phyloP scores from a whole-genome alignment of 2,888 invertebrate species.

The Polia nebulosa region DNA sequence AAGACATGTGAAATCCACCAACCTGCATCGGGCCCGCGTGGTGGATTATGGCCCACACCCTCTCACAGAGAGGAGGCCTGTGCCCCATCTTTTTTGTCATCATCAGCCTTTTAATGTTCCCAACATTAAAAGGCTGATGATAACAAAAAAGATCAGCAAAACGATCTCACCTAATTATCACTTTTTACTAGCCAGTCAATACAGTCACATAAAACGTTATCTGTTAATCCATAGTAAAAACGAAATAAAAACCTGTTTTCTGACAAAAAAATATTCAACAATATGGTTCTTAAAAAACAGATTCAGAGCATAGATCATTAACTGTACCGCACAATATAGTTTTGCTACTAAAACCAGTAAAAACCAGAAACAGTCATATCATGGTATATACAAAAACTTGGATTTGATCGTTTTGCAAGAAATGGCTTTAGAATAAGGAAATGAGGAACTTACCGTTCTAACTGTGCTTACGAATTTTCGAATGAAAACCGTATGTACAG shows the following conservation, averaged over 20 bases:
- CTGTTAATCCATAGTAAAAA: slow-evolving; percentile 20
- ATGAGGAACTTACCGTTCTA: neutral
- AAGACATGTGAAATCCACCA: too few relatives aligned
- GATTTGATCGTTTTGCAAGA: neutral
- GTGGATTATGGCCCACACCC: too few relatives aligned
- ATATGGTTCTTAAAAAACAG: slow-evolving; percentile 20
- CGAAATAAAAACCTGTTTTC: slow-evolving; percentile 2
- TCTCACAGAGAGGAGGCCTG: too few relatives aligned
- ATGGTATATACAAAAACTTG: slow-evolving; percentile 6
- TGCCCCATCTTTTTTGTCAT: too few relatives aligned
- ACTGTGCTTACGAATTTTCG: too few relatives aligned
- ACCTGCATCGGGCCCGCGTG: too few relatives aligned
- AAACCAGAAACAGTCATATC: slow-evolving; percentile 9
- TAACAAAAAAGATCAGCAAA: neutral
- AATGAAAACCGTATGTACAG: too few relatives aligned
- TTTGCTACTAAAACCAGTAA: slow-evolving; percentile 6
- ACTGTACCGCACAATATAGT: slow-evolving; percentile 10
- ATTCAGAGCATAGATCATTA: slow-evolving; percentile 11
- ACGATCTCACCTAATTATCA: neutral
- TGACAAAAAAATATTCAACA: slow-evolving; percentile 6
- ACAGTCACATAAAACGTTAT: neutral
- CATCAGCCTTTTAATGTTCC: too few relatives aligned
- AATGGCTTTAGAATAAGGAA: neutral
- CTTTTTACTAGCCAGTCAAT: neutral
- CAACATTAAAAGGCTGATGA: too few relatives aligned